Conservation (phyloP, 2,797 vertebrate genomes). For the Spizella passerina region DNA sequence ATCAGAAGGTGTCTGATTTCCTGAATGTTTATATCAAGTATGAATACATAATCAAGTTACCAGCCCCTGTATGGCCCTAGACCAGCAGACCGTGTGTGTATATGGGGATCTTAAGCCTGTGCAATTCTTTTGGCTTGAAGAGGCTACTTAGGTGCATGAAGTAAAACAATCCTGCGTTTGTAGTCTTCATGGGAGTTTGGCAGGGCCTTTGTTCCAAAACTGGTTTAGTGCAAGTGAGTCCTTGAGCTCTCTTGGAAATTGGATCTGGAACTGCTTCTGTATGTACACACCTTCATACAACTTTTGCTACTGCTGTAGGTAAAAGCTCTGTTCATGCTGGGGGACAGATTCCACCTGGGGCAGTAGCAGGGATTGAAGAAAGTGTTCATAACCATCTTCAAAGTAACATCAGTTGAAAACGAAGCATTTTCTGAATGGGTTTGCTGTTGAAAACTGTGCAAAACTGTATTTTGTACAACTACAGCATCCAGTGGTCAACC, state of each 20-base stretch:
- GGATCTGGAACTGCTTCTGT: neutral
- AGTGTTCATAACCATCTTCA: neutral
- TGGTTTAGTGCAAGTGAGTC: neutral
- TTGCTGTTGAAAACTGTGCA: neutral
- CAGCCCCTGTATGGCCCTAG: neutral
- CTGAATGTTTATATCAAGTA: neutral
- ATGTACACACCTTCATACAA: neutral
- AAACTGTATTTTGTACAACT: neutral
- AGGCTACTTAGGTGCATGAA: neutral
- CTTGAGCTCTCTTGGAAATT: neutral
- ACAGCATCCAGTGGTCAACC: neutral
- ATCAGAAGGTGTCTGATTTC: neutral
- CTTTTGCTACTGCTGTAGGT: neutral
- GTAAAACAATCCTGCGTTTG: neutral
- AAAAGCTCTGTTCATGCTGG: neutral
- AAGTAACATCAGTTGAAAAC: neutral
- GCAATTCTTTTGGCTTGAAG: neutral
- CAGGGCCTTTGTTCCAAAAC: neutral
- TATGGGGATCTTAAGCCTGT: neutral
- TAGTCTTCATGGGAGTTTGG: neutral
- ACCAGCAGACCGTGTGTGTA: neutral
- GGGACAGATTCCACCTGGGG: neutral
- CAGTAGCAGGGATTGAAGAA: neutral
- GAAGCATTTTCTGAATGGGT: neutral
- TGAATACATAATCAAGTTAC: neutral